Base-by-base conservation (phyloP, 2,888 invertebrate species). In the Acanthosepion esculentum region DNA sequence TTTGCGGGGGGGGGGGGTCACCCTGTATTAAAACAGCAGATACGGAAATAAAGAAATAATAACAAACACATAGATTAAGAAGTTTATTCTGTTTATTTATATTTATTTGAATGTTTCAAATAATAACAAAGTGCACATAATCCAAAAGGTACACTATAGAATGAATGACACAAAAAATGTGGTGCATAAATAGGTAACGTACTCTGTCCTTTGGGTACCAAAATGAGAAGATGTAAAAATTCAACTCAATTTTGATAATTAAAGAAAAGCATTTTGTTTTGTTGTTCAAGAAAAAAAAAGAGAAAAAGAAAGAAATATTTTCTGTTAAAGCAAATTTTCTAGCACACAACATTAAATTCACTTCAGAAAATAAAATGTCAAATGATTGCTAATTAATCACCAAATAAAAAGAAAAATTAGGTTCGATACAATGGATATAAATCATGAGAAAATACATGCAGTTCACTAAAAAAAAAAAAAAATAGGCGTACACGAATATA, bases 41-140 rank as follows among this genome's bases (percentile, higher is more conserved):
- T 20, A 20, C n/a, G n/a, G 5, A 4, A 55, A 59, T 59, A 6
- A 23, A 20, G 20, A 59, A 59, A 20, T 20, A 59, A 59, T 20
- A 55, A 55, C 59, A 59, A 59, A 59, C 20, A 7, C 1, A 59
- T 5, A 23, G 59, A 59, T 78, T n/a, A 3, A 78, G 78, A 10
- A 78, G n/a, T 78, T n/a, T 78, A n/a, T 3, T 78, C 0, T n/a
- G 18, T 78, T n/a, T 15, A 33, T 78, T 18, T 78, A n/a, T n/a
- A 78, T 78, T 78, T 78, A 78, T 78, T 78, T 78, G 78, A 78
- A n/a, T n/a, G 12, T n/a, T 78, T 78, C 78, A 78, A 78, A 78
- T 78, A 78, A 78, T 78, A 78, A 78, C 78, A 78, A 78, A n/a
- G 78, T 78, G 78, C 78, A 78, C 78, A 78, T 78, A 33, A 78